Base-by-base conservation (phyloP, 2,113 vertebrate genomes). In the Cebidichthys violaceus region DNA sequence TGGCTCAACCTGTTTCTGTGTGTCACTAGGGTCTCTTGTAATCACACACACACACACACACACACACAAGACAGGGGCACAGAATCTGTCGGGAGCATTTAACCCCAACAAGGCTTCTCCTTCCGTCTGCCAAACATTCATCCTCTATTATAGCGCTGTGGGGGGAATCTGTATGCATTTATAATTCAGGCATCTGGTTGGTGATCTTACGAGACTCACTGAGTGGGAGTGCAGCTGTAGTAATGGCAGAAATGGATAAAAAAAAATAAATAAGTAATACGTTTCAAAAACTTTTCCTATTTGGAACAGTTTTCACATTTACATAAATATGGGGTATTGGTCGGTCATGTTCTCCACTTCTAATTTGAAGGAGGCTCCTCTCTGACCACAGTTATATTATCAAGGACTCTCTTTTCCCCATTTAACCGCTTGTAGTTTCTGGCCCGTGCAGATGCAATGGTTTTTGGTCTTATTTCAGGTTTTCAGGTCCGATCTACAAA, bases 1-100 rank as follows among this genome's bases (percentile, higher is more conserved):
- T 29, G 43, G 86, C 86, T 82, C 76, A 47, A 70, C 89, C 87
- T 73, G 85, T 78, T 90, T 84, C 24, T 55, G 35, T 8, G 37
- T 45, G 55, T 82, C 67, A 64, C 73, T 82, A 8, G 20, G 64
- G 78, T 86, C 87, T 79, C 69, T 65, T 62, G 72, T 70, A n/a
- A 59, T 39, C 57, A 77, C 37, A 60, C 18, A 22, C 55, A 33
- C 74, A 50, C 60, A 22, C 60, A 61, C 70, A 50, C 27, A 20
- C 14, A 20, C 27, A 35, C 31, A 61, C 60, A 35, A 59, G 35
- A n/a, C 27, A 14, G 43, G 71, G 70, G 33, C 7, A 8, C 10
- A 11, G 68, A n/a, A 29, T 57, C 66, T 55, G 37, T 79, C 61
- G 50, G 62, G 27, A 75, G 0, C 39, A 10, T 75, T 82, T 39